Conservation (phyloP, 1,140 invertebrate species). For the Euura lappo region DNA sequence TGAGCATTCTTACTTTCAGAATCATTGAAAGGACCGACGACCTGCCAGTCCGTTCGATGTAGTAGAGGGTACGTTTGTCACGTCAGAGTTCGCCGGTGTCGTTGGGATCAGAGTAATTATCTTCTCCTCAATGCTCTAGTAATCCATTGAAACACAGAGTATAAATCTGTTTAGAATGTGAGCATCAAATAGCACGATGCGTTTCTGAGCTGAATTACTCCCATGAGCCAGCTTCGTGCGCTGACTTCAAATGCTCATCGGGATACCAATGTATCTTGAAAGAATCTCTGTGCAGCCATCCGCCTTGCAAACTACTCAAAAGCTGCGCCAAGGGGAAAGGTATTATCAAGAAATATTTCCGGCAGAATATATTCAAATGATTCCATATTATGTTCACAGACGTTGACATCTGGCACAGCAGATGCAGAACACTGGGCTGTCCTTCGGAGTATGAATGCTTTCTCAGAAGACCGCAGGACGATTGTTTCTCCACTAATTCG, state of each 20-base stretch:
- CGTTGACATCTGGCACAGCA: slow-evolving; percentile 32
- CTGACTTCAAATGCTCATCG: slow-evolving; percentile 35
- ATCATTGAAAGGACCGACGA: slow-evolving; percentile 38
- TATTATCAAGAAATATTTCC: slow-evolving; percentile 13
- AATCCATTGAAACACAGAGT: background rate
- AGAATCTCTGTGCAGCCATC: slow-evolving; percentile 36
- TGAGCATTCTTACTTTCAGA: slow-evolving; percentile 31
- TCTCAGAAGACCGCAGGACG: slow-evolving; percentile 32
- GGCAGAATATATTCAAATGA: background rate
- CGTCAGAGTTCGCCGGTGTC: slow-evolving; percentile 34
- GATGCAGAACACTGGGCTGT: slow-evolving; percentile 41
- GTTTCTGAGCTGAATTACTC: slow-evolving; percentile 36
- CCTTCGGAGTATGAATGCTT: slow-evolving; percentile 46
- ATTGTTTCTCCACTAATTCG: slow-evolving; percentile 20
- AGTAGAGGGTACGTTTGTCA: slow-evolving; percentile 37
- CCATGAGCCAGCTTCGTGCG: slow-evolving; percentile 38
- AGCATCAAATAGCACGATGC: slow-evolving; percentile 41
- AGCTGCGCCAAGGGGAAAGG: slow-evolving; percentile 39
- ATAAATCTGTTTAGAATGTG: slow-evolving; percentile 32
- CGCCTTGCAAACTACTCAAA: slow-evolving; percentile 46
- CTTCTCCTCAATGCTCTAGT: background rate
- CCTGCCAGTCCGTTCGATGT: slow-evolving; percentile 42
- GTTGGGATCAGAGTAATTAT: slow-evolving; percentile 40
- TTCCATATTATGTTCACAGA: slow-evolving; percentile 27
- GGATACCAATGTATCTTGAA: slow-evolving; percentile 42